phyloP scores from a whole-genome alignment of 2,888 invertebrate genomes.

The Caenorhabditis becei region DNA sequence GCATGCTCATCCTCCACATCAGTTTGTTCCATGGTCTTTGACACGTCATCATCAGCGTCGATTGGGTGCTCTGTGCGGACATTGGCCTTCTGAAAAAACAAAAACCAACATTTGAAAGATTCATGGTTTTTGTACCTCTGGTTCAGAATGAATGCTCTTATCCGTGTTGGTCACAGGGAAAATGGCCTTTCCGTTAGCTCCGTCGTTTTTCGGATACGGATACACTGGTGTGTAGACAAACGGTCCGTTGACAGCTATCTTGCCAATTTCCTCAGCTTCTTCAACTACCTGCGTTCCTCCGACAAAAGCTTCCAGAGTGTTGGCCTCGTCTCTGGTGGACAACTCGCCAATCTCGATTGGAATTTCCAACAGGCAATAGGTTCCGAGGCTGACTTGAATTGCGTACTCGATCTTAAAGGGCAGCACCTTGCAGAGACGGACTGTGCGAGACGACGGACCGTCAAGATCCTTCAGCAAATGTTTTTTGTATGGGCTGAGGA shows the following conservation, averaged over 20 bases:
- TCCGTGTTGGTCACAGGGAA: conserved; percentile 32
- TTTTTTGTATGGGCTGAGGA: conserved; percentile 61
- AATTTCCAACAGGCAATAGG: conserved; percentile 64
- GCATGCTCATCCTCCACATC: conserved; percentile 66
- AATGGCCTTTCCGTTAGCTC: conserved; percentile 41
- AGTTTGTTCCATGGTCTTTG: conserved; percentile 68
- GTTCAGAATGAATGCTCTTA: background rate
- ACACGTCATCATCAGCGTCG: conserved; percentile 66
- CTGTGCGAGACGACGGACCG: conserved; percentile 69
- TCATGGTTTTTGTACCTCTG: conserved; percentile 17
- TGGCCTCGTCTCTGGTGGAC: conserved; percentile 63
- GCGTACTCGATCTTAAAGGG: conserved; percentile 73
- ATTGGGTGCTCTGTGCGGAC: conserved; percentile 64
- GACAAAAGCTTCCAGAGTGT: conserved; percentile 60
- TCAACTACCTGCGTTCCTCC: conserved; percentile 71
- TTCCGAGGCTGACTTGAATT: conserved; percentile 70
- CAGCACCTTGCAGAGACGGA: conserved; percentile 70
- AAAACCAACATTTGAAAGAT: background rate
- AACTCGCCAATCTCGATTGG: conserved; percentile 70
- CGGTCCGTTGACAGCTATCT: conserved; percentile 71
- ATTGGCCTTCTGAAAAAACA: conserved; percentile 52
- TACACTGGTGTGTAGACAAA: conserved; percentile 73
- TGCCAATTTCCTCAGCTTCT: conserved; percentile 70
- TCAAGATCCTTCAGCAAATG: too few species aligned
- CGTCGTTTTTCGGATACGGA: conserved; percentile 57